A percentile compares a stretch with the other conserved stretches of the same genome.
These are phyloP conservation scores for Neostethus bicornis DNA, from an alignment of 2,797 vertebrate genomes.

Conservation along the genomic window DNA sequence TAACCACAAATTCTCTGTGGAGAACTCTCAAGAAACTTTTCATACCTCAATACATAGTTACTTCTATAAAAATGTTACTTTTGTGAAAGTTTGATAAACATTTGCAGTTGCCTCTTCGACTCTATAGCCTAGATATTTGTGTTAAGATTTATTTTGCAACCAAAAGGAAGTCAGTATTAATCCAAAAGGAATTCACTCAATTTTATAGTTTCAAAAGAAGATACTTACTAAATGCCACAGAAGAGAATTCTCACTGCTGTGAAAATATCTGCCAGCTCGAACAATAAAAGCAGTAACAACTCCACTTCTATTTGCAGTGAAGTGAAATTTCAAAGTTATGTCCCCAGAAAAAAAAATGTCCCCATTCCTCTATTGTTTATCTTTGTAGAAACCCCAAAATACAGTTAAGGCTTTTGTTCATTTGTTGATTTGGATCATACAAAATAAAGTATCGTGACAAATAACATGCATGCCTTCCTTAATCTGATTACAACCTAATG, in stretches of 20 bases:
- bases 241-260: background rate
- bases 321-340: background rate
- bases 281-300: background rate
- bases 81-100: no score
- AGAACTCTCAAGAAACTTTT: no score
- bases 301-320: background rate
- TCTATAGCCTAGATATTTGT: background rate
- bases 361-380: background rate
- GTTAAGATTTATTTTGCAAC: background rate
- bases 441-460: no score
- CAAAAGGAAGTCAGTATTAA: background rate
- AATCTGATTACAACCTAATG: no score
- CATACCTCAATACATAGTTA: no score
- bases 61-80: no score
- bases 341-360: background rate
- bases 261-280: background rate
- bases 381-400: background rate
- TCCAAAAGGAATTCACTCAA: background rate
- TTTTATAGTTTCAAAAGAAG: background rate
- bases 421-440: no score
- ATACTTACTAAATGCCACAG: background rate
- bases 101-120: no score
- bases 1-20: no score
- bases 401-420: background rate
- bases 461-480: background rate